These are phyloP conservation scores for Druon quercuslanigerum DNA, from an alignment of 1,140 invertebrate species.

Conservation along the genomic window DNA sequence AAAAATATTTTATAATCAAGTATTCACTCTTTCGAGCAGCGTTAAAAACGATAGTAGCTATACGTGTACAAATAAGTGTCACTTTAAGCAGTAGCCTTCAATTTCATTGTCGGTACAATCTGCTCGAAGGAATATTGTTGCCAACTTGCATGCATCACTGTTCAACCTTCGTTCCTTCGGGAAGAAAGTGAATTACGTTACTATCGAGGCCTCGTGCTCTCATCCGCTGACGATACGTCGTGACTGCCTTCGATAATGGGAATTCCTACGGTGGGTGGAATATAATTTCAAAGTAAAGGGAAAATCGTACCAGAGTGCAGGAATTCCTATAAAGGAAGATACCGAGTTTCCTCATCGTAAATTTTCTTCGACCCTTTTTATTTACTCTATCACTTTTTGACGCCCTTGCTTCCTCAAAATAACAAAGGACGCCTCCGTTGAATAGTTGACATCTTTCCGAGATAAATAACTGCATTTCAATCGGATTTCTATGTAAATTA, in stretches of 20 bases:
- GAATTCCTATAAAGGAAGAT: background rate
- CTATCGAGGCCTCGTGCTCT: constrained; percentile 61
- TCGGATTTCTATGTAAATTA: no score
- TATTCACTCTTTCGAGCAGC: no score
- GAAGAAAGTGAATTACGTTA: constrained; percentile 72
- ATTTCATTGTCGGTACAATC: no score
- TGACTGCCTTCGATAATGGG: constrained; percentile 70
- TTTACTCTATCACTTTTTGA: background rate
- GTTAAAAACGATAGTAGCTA: no score
- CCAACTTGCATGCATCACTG: constrained; percentile 56
- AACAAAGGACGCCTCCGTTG: background rate
- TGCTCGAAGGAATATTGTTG: constrained; percentile 42
- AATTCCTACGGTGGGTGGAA: constrained; percentile 66
- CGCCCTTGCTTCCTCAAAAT: constrained; percentile 2
- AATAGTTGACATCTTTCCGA: background rate
- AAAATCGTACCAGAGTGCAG: constrained; percentile 49
- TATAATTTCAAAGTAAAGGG: constrained; percentile 58
- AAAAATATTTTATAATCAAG: no score
- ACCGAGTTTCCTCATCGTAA: no score
- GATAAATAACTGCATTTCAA: background rate
- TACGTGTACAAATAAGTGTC: constrained; percentile 6
- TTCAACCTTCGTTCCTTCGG: constrained; percentile 54
- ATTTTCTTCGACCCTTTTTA: background rate
- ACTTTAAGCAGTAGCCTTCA: no score
- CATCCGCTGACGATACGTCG: constrained; percentile 68